phyloP scores from a whole-genome alignment of 2,888 invertebrate species.

The Cremastobaeus sp. region DNA sequence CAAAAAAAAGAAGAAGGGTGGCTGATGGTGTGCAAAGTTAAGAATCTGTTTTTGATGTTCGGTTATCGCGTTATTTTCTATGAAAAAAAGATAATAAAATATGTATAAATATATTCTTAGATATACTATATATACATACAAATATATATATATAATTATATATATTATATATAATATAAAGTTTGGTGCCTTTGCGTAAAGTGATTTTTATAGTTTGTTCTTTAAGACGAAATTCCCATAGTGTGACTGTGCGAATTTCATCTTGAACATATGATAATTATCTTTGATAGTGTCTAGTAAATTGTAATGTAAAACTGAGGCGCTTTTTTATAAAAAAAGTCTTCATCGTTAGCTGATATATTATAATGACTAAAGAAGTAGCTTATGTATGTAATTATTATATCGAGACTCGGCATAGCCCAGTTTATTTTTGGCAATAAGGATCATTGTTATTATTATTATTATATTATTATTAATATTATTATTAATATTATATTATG shows the following conservation, averaged over 20 bases:
- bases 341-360: constrained; percentile 60
- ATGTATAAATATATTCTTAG: constrained; percentile 61
- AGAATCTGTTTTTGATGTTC: constrained; percentile 59
- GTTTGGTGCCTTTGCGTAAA: constrained; percentile 61
- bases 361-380: constrained; percentile 56
- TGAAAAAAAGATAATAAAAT: constrained; percentile 58
- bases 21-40: constrained; percentile 55
- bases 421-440: constrained; percentile 61
- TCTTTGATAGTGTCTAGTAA: constrained; percentile 61
- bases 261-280: constrained; percentile 60
- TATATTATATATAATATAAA: constrained; percentile 58
- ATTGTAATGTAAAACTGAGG: constrained; percentile 58
- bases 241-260: constrained; percentile 51
- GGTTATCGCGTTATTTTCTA: constrained; percentile 61
- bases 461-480: constrained; percentile 49
- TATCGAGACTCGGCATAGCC: constrained; percentile 59
- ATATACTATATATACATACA: constrained; percentile 58
- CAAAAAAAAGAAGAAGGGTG: constrained; percentile 40
- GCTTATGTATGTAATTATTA: constrained; percentile 60
- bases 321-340: constrained; percentile 60
- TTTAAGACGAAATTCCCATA: constrained; percentile 51
- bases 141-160: constrained; percentile 57
- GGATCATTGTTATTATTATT: constrained; percentile 61
- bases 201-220: constrained; percentile 62
- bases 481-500: constrained; percentile 51